These are phyloP conservation scores for Leptinotarsa texana DNA, from an alignment of 1,140 invertebrate genomes.

Conservation along the genomic window DNA sequence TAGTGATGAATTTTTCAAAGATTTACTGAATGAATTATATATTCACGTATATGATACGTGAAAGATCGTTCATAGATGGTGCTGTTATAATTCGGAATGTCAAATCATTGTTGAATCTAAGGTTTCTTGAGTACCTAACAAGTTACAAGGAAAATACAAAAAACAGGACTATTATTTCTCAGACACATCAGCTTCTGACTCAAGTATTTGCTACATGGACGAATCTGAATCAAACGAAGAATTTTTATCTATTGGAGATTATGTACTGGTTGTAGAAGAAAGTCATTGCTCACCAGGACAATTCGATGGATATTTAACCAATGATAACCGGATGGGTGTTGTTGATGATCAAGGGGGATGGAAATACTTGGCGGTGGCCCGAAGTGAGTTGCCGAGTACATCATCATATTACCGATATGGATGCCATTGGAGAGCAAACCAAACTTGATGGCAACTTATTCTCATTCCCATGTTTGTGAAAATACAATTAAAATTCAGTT, in stretches of 20 bases:
- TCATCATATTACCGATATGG: not conserved
- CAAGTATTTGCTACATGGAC: not conserved
- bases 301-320: not conserved
- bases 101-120: too few relatives aligned
- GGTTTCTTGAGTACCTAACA: not conserved
- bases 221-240: constrained; percentile 1
- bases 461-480: constrained; percentile 1
- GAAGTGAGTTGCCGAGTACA: not conserved
- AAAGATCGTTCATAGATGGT: too few relatives aligned
- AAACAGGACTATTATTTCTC: constrained; percentile 5
- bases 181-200: not conserved
- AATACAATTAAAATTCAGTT: not conserved
- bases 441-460: constrained; percentile 1
- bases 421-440: not conserved
- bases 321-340: not conserved
- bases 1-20: too few relatives aligned
- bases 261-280: not conserved
- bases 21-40: too few relatives aligned
- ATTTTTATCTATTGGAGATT: not conserved
- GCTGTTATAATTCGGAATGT: too few relatives aligned
- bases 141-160: not conserved
- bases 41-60: too few relatives aligned
- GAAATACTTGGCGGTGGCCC: not conserved
- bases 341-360: not conserved
- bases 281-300: not conserved